Conservation (phyloP, 1,140 invertebrate species). For the Venturia canescens region DNA sequence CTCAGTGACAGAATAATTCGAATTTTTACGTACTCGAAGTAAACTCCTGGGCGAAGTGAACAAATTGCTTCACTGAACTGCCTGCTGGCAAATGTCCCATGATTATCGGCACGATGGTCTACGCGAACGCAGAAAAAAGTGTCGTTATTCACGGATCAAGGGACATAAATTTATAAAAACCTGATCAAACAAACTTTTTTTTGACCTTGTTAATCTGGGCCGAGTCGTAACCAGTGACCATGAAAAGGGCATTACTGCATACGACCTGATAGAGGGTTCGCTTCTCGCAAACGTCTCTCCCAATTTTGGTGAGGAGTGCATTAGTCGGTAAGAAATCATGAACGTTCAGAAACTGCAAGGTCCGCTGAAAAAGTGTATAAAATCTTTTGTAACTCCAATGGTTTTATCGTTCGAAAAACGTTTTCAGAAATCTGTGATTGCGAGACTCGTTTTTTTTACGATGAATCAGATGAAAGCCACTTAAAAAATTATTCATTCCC, state of each 20-base stretch:
- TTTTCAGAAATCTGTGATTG: no score
- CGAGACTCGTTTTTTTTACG: no score
- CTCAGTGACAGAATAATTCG: not conserved
- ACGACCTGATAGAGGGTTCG: slow-evolving; percentile 75
- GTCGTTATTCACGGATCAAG: slow-evolving; percentile 56
- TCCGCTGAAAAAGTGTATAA: slow-evolving; percentile 52
- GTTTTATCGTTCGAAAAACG: slow-evolving; percentile 1
- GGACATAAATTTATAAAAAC: not conserved
- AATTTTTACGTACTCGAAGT: slow-evolving; percentile 71
- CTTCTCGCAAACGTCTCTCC: slow-evolving; percentile 76
- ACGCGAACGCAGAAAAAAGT: slow-evolving; percentile 52
- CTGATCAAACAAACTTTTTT: slow-evolving; percentile 45
- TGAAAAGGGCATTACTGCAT: slow-evolving; percentile 82
- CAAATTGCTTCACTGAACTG: slow-evolving; percentile 84
- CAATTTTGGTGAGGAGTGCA: slow-evolving; percentile 75
- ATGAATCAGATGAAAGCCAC: no score
- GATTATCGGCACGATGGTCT: slow-evolving; percentile 82
- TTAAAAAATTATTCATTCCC: no score
- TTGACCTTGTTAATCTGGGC: slow-evolving; percentile 71
- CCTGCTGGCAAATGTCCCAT: slow-evolving; percentile 86
- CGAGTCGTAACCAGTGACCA: slow-evolving; percentile 82
- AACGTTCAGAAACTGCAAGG: slow-evolving; percentile 69
- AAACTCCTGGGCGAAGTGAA: slow-evolving; percentile 82
- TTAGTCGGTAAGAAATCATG: slow-evolving; percentile 79
- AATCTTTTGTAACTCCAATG: not conserved